Evolutionary conservation across 2,888 invertebrate genomes (phyloP), one percentile per base, ranked within the genome.

Genomic region (Leptinotarsa juncta): DNA sequence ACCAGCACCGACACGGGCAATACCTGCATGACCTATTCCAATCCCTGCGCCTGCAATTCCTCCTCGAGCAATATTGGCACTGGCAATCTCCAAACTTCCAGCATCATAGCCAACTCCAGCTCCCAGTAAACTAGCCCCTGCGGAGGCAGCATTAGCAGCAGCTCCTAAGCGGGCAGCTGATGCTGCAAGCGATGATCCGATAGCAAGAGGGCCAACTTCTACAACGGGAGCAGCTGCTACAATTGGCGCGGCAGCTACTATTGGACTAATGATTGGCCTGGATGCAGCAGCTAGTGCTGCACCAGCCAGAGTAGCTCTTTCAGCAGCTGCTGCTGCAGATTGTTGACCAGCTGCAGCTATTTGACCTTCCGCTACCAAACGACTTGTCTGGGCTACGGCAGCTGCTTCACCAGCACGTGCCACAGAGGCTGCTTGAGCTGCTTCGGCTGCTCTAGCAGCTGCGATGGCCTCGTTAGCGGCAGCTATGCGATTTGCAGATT

Each of bases 11-110:
- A 26, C 62, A n/a, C 67, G 67, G 16, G 65, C 57, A 65, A 55
- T 42, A 23, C 70, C 68, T 20, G 51, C 66, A 55, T 50, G 48
- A 20, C 57, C 60, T 20, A 65, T 26, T 18, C 71, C 73, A 12
- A 77, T 73, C 5, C 23, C 42, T 53, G 70, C 67, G 14, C 75
- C 75, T 62, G 67, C 69, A 20, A 70, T 53, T n/a, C 57, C 57
- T 73, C 79, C 77, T 55, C 76, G 77, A 26, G 76, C 82, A 53
- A 74, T 48, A 67, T 78, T 80, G 55, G 72, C 74, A 23, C 77
- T 82, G 55, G 4, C n/a, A 7, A 67, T 14, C 32, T 42, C 68
- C 23, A 68, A 23, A 68, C 53, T 51, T 26, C 51, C 51, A 26
- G 73, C 50, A 68, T 77, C 80, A 53, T 77, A 66, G 26, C 79